Evolutionary conservation across 2,888 invertebrate species (phyloP).

Genomic region (Hyposoter dolosus): DNA sequence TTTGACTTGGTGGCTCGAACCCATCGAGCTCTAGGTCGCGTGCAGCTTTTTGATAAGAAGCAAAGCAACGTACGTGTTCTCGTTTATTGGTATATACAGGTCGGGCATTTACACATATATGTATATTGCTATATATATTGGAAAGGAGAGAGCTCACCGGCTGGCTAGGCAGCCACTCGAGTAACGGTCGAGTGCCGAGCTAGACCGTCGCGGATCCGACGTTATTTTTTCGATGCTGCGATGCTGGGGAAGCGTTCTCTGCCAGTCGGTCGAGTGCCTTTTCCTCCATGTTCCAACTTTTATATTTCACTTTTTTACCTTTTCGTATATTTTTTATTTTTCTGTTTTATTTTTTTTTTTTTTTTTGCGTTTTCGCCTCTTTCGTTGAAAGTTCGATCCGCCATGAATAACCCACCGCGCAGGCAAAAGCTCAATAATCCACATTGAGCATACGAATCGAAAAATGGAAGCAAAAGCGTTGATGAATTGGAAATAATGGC

Average conservation of each 20-base stretch:
- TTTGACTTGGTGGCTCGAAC: neutral
- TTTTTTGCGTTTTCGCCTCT: slow-evolving; percentile 23
- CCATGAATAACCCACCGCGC: slow-evolving; percentile 29
- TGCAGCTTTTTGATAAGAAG: slow-evolving; percentile 67
- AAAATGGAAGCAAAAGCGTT: neutral
- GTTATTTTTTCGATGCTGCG: slow-evolving; percentile 73
- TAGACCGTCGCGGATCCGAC: slow-evolving; percentile 77
- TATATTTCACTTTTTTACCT: slow-evolving; percentile 5
- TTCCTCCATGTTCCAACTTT: slow-evolving; percentile 38
- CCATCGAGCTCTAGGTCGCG: slow-evolving; percentile 39
- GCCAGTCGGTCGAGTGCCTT: slow-evolving; percentile 65
- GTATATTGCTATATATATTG: neutral
- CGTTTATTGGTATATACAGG: neutral
- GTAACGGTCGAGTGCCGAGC: slow-evolving; percentile 70
- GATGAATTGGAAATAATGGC: neutral
- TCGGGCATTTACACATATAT: neutral
- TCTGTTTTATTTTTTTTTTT: slow-evolving; percentile 11
- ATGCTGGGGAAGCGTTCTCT: slow-evolving; percentile 55
- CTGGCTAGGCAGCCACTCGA: slow-evolving; percentile 71
- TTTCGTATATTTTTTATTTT: slow-evolving; percentile 9
- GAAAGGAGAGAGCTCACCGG: slow-evolving; percentile 17
- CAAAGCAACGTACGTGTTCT: neutral
- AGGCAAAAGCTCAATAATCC: slow-evolving; percentile 38
- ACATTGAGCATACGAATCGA: slow-evolving; percentile 18
- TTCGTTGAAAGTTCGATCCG: too few relatives aligned